Conservation (phyloP, 2,797 vertebrate genomes). For the Poecilia wingei region DNA sequence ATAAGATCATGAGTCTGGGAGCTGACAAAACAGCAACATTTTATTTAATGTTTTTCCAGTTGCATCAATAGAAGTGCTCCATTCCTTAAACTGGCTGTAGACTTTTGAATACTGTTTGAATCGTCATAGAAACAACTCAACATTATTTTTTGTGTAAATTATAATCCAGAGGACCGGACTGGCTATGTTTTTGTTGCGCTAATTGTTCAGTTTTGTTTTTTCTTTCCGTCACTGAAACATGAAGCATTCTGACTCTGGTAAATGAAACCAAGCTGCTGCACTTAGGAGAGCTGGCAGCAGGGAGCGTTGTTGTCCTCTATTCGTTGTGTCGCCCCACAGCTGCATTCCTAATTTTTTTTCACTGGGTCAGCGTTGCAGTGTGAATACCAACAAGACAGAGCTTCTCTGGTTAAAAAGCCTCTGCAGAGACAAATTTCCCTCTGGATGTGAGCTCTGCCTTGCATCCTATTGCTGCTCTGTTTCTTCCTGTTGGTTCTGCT, state of each 20-base stretch:
- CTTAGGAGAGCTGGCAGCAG: constrained; percentile 56
- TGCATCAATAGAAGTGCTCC: background rate
- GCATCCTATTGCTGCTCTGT: constrained; percentile 16
- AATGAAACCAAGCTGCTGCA: constrained; percentile 15
- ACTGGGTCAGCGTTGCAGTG: constrained; percentile 54
- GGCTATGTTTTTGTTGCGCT: background rate
- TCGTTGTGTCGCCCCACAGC: constrained; percentile 35
- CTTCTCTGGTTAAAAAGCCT: constrained; percentile 52
- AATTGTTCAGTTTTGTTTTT: background rate
- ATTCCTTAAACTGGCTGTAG: background rate
- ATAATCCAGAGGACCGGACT: background rate
- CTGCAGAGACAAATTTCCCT: constrained; percentile 32
- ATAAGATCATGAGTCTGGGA: background rate
- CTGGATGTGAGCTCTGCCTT: constrained; percentile 24
- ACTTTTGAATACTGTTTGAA: background rate
- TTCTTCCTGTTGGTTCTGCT: constrained; percentile 50
- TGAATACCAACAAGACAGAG: constrained; percentile 70
- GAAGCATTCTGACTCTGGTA: background rate
- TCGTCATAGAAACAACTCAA: background rate
- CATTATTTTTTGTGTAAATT: background rate
- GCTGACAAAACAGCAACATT: background rate
- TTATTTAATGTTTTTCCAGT: background rate
- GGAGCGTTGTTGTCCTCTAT: constrained; percentile 67
- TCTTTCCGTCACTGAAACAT: background rate
- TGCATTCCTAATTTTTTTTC: constrained; percentile 62